These are phyloP conservation scores for Deroplatys truncata DNA, from an alignment of 2,888 invertebrate genomes.

Conservation along the genomic window DNA sequence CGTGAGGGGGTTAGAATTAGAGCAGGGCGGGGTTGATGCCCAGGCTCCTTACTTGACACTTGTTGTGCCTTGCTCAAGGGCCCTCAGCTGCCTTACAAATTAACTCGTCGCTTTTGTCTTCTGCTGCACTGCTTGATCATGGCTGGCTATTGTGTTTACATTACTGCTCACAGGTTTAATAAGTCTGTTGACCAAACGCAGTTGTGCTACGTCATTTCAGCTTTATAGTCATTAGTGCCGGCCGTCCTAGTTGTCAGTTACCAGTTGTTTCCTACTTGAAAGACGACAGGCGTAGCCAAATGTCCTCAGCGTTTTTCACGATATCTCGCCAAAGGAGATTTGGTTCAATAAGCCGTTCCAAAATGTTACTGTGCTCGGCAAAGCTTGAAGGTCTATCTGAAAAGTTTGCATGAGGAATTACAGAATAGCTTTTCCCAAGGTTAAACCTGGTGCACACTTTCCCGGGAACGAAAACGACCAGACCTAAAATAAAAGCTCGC, in stretches of 20 bases:
- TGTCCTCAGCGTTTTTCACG: background rate
- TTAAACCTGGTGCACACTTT: no score
- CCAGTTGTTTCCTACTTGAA: background rate
- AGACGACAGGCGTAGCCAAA: background rate
- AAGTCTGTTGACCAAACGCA: background rate
- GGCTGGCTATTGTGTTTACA: background rate
- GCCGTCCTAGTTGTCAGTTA: background rate
- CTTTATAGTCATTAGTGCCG: background rate
- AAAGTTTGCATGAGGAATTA: no score
- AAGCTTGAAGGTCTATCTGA: no score
- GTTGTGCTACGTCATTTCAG: background rate
- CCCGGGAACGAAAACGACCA: no score
- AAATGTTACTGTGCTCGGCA: no score
- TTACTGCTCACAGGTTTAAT: background rate
- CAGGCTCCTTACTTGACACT: background rate
- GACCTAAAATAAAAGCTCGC: no score
- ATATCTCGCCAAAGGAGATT: background rate
- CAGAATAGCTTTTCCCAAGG: no score
- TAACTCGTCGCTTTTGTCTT: background rate
- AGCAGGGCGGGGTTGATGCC: background rate
- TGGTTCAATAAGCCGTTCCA: no score
- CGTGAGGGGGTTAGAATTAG: conserved; percentile 2
- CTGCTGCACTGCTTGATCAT: background rate
- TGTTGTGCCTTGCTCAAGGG: background rate
- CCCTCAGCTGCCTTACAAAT: background rate